These are phyloP conservation scores for Liparis tanakae DNA, from an alignment of 2,797 vertebrate genomes.

Conservation along the genomic window DNA sequence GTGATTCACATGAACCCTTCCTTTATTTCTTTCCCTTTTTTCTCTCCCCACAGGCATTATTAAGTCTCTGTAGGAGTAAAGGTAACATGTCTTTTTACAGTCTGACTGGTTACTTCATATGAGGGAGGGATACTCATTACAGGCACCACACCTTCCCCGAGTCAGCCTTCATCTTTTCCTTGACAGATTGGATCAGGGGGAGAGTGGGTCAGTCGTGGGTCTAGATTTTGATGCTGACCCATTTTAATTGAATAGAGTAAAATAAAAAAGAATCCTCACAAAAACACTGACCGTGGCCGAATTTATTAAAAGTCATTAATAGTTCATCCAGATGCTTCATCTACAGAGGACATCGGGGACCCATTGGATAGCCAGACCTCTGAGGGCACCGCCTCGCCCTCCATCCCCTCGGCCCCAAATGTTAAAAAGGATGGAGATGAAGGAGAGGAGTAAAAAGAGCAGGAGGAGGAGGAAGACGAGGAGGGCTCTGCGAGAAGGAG, in stretches of 20 bases:
- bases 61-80: constrained; percentile 68
- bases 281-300: constrained; percentile 33
- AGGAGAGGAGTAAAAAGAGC: constrained; percentile 51
- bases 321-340: constrained; percentile 56
- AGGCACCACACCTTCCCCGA: constrained; percentile 41
- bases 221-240: constrained; percentile 34
- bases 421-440: constrained; percentile 72
- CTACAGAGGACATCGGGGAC: constrained; percentile 55
- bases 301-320: constrained; percentile 57
- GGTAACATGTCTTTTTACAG: constrained; percentile 63
- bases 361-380: constrained; percentile 64
- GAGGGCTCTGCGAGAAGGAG: constrained; percentile 67
- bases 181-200: constrained; percentile 64
- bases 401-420: constrained; percentile 67
- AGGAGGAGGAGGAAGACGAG: constrained; percentile 58
- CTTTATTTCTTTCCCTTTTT: constrained; percentile 68
- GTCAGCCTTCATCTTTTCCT: constrained; percentile 60
- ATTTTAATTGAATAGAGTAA: constrained; percentile 36
- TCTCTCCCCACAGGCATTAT: constrained; percentile 68
- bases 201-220: constrained; percentile 36
- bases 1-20: constrained; percentile 70
- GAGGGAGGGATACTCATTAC: constrained; percentile 62
- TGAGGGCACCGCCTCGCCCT: constrained; percentile 59
- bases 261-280: constrained; percentile 20
- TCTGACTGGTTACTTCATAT: constrained; percentile 69